These are phyloP conservation scores for Scaptomyza tumidula DNA, from an alignment of 2,888 invertebrate genomes.

Conservation along the genomic window DNA sequence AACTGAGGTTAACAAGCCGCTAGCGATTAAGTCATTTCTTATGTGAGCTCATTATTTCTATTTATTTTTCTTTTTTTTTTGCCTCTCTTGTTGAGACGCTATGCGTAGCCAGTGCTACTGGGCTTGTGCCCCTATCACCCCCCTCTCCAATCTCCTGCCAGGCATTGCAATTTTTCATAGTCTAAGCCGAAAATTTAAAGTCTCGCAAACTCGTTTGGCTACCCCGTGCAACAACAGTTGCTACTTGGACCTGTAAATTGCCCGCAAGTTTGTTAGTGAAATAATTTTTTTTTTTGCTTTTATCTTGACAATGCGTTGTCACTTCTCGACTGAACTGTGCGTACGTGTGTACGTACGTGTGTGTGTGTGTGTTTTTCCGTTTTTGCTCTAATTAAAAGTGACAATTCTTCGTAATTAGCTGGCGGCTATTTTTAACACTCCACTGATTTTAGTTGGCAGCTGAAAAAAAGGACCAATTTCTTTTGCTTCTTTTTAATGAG, in stretches of 20 bases:
- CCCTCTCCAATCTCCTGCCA: not conserved
- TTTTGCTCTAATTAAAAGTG: constrained; percentile 80
- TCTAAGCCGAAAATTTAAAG: constrained; percentile 72
- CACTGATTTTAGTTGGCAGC: constrained; percentile 45
- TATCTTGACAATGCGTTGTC: constrained; percentile 71
- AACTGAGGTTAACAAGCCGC: constrained; percentile 76
- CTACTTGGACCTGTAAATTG: constrained; percentile 40
- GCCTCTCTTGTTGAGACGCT: constrained; percentile 1
- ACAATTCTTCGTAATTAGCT: constrained; percentile 81
- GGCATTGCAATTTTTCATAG: constrained; percentile 58
- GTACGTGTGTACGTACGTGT: constrained; percentile 8
- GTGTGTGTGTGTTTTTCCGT: constrained; percentile 22
- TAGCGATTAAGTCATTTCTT: constrained; percentile 82
- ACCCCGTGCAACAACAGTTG: constrained; percentile 19
- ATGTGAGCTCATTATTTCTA: constrained; percentile 72
- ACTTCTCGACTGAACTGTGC: constrained; percentile 20
- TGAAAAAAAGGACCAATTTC: constrained; percentile 7
- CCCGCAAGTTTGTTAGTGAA: constrained; percentile 62
- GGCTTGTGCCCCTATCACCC: constrained; percentile 46
- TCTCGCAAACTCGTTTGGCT: constrained; percentile 55
- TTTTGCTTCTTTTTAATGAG: constrained; percentile 2
- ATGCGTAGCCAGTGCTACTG: constrained; percentile 74
- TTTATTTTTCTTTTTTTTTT: constrained; percentile 6
- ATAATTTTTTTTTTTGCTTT: constrained; percentile 45
- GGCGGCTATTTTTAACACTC: constrained; percentile 66